A percentile compares a stretch with the other conserved stretches of the same genome.
Conservation (phyloP, 2,888 invertebrate species). For the Sphinx pinastri region DNA sequence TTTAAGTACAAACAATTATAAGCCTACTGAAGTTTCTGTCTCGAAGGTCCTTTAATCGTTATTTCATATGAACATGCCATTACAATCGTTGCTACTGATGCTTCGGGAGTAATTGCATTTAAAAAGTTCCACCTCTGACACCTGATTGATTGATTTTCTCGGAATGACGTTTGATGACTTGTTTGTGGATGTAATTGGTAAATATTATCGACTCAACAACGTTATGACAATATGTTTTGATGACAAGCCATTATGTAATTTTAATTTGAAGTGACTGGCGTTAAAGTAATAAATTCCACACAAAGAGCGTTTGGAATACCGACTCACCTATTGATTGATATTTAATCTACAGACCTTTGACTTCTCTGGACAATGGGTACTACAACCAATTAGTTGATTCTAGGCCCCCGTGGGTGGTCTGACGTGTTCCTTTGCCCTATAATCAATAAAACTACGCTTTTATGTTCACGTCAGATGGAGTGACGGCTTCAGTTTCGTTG, state of each 20-base stretch:
- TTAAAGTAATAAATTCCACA: slow-evolving; percentile 22
- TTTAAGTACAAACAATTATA: slow-evolving; percentile 11
- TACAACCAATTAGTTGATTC: slow-evolving; percentile 63
- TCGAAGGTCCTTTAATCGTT: not conserved
- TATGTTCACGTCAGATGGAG: slow-evolving; percentile 53
- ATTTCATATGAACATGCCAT: not conserved
- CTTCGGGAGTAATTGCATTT: not conserved
- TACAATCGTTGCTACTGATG: not conserved
- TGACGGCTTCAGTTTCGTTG: slow-evolving; percentile 48
- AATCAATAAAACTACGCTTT: slow-evolving; percentile 61
- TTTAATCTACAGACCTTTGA: slow-evolving; percentile 67
- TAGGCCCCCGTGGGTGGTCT: slow-evolving; percentile 66
- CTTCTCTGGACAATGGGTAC: slow-evolving; percentile 63
- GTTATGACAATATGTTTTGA: not conserved
- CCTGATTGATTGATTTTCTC: slow-evolving; percentile 3
- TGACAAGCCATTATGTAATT: slow-evolving; percentile 8
- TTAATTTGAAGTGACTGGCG: slow-evolving; percentile 7
- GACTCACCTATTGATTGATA: slow-evolving; percentile 56
- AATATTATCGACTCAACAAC: slow-evolving; percentile 9
- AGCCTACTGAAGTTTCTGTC: not conserved
- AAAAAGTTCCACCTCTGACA: not conserved
- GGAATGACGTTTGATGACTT: not conserved
- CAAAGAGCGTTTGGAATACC: slow-evolving; percentile 34
- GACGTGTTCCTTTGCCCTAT: slow-evolving; percentile 56
- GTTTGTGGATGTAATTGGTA: slow-evolving; percentile 20